Percentiles rank a stretch among this genome's conserved stretches.
Evolutionary conservation across 2,888 invertebrate species (phyloP).

Genomic region (Aplocera efformata): DNA sequence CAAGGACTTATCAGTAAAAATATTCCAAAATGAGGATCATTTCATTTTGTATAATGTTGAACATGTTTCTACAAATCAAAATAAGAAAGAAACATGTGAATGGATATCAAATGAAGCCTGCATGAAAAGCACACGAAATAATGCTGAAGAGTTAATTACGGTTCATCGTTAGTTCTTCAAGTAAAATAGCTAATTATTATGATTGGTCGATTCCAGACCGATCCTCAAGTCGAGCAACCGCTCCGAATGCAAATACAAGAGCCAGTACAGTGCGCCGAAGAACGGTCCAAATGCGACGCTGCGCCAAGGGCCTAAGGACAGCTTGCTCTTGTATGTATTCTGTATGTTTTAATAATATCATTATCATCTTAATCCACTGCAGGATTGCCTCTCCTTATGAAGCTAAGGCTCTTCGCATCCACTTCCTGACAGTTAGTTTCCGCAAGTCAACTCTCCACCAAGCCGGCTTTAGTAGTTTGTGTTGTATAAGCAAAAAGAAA

Average conservation of each 20-base stretch:
- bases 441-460: too few relatives aligned
- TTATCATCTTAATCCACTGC: too few relatives aligned
- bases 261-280: constrained; percentile 77
- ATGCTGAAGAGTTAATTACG: constrained; percentile 6
- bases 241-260: constrained; percentile 80
- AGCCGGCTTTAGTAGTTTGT: too few relatives aligned
- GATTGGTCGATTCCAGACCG: constrained; percentile 49
- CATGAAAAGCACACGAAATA: neutral
- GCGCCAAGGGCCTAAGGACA: constrained; percentile 90
- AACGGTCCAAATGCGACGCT: constrained; percentile 85
- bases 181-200: constrained; percentile 1
- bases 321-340: constrained; percentile 88
- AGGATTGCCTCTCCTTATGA: too few relatives aligned
- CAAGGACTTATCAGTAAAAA: neutral
- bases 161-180: neutral
- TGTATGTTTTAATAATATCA: too few relatives aligned
- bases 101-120: too few relatives aligned
- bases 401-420: too few relatives aligned
- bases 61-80: too few relatives aligned
- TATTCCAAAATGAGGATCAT: too few relatives aligned
- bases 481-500: too few relatives aligned
- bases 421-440: too few relatives aligned
- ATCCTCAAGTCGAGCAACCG: constrained; percentile 63
- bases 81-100: too few relatives aligned
- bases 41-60: neutral